A percentile compares a stretch with the other conserved stretches of the same genome.
Evolutionary conservation across 1,140 invertebrate species (phyloP).

Genomic region (Ostrea edulis): DNA sequence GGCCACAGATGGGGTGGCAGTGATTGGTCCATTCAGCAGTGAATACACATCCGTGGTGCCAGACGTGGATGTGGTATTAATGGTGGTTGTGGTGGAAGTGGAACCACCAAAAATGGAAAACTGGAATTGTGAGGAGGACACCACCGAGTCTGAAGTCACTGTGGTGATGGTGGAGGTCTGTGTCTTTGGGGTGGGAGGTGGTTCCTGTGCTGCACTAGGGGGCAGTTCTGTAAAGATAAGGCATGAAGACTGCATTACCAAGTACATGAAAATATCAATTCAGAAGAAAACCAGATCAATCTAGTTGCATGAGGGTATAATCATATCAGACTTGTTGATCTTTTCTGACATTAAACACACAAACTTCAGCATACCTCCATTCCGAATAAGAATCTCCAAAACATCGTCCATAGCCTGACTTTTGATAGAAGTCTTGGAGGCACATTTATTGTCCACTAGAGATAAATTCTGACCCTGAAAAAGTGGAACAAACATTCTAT

Average conservation of each 20-base stretch:
- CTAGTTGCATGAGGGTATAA: no score
- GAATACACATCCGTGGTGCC: slow-evolving; percentile 38
- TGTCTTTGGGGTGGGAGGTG: slow-evolving; percentile 84
- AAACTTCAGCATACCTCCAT: slow-evolving; percentile 83
- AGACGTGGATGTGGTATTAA: slow-evolving; percentile 27
- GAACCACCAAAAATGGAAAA: slow-evolving; percentile 41
- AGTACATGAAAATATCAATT: not conserved
- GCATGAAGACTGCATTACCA: not conserved
- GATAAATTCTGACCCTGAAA: slow-evolving; percentile 44
- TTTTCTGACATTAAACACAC: no score
- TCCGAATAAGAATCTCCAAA: slow-evolving; percentile 95
- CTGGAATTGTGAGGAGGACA: slow-evolving; percentile 23
- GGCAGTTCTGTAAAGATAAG: slow-evolving; percentile 85
- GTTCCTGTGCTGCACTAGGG: slow-evolving; percentile 90
- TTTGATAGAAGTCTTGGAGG: slow-evolving; percentile 81
- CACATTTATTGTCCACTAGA: slow-evolving; percentile 2
- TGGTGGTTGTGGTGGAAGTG: slow-evolving; percentile 17
- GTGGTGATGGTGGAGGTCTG: slow-evolving; percentile 67
- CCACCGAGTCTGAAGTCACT: slow-evolving; percentile 52
- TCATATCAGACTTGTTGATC: no score
- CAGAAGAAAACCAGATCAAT: no score
- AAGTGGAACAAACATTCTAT: not conserved
- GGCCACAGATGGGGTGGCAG: not conserved
- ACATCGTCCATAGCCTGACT: slow-evolving; percentile 96
- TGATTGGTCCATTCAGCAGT: slow-evolving; percentile 44